These are phyloP conservation scores for Oryzaephilus surinamensis DNA, from an alignment of 1,140 invertebrate genomes.

Conservation along the genomic window DNA sequence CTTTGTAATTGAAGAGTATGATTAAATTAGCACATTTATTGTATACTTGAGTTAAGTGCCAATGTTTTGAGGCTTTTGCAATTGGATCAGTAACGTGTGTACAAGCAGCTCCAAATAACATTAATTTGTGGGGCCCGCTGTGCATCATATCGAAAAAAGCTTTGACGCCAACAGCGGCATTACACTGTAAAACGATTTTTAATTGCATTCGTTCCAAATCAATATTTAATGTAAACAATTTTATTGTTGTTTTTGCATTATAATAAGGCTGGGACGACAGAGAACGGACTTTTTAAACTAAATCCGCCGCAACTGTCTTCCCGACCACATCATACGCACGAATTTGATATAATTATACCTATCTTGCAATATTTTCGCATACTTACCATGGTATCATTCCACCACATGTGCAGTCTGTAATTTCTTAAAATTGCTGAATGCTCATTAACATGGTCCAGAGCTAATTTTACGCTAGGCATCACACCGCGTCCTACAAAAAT, in stretches of 20 bases:
- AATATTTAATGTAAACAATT: conserved; percentile 1
- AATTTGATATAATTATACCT: background rate
- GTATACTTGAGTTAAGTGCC: conserved; percentile 84
- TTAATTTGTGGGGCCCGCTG: conserved; percentile 77
- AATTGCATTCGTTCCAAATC: too few relatives aligned
- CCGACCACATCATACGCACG: conserved; percentile 36
- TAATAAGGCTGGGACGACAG: conserved; percentile 47
- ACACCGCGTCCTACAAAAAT: conserved; percentile 66
- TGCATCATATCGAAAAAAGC: conserved; percentile 99
- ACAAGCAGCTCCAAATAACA: conserved; percentile 94
- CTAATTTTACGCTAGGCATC: conserved; percentile 85
- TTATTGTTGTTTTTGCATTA: too few relatives aligned
- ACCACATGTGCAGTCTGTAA: conserved; percentile 85
- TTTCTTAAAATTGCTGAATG: conserved; percentile 71
- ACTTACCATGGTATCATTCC: conserved; percentile 87
- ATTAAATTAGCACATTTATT: too few relatives aligned
- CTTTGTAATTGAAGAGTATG: background rate
- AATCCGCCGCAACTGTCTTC: conserved; percentile 59
- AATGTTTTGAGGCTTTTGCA: conserved; percentile 93
- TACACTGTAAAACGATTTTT: conserved; percentile 84
- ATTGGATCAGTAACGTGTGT: conserved; percentile 95
- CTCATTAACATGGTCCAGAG: conserved; percentile 86
- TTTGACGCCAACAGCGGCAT: conserved; percentile 95
- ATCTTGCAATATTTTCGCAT: background rate
- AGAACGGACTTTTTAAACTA: conserved; percentile 45